Conservation (phyloP, 2,888 invertebrate genomes). For the Hydrotaea diabolus region DNA sequence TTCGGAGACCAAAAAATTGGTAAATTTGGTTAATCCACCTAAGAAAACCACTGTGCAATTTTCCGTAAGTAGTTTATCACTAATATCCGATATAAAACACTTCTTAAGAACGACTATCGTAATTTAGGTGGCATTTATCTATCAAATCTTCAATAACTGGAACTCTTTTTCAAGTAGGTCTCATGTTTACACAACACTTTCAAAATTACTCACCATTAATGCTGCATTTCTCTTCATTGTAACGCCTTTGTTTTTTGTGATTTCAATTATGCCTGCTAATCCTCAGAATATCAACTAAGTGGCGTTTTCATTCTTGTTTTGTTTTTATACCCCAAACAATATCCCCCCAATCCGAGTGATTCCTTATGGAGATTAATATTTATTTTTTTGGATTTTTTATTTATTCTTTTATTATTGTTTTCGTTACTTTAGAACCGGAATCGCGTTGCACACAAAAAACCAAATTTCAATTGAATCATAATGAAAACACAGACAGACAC, state of each 20-base stretch:
- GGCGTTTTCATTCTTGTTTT: background rate
- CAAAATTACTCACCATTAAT: background rate
- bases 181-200: no score
- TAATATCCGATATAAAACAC: no score
- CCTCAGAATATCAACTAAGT: background rate
- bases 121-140: no score
- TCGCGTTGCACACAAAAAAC: background rate
- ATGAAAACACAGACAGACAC: no score
- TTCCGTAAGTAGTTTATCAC: no score
- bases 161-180: no score
- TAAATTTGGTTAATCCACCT: no score
- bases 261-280: background rate
- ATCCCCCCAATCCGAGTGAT: background rate
- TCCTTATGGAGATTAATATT: background rate
- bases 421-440: background rate
- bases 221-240: background rate
- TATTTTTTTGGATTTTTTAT: background rate
- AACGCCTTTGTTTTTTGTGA: background rate
- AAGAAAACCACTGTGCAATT: no score
- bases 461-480: background rate
- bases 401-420: no score
- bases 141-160: no score
- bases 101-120: no score
- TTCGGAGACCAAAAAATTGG: no score
- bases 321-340: slow-evolving; percentile 12